Percentiles rank a stretch among this genome's conserved stretches.
Conservation (phyloP, 1,140 invertebrate genomes). For the Pomacea maculata region DNA sequence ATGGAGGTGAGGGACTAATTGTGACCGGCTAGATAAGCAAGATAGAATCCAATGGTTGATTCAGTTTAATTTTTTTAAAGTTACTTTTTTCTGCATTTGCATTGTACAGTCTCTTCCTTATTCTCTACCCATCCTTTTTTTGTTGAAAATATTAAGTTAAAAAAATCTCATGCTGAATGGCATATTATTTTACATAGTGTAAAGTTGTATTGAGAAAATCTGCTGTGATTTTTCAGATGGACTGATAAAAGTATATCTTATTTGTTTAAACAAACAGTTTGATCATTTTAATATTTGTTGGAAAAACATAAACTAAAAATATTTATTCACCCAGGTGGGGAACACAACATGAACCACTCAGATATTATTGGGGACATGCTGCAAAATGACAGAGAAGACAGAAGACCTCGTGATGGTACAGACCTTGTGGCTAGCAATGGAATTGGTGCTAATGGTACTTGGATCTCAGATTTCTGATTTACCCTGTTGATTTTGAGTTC, state of each 20-base stretch:
- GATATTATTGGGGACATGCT: slow-evolving; percentile 10
- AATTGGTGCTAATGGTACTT: background rate
- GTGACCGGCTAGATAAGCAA: background rate
- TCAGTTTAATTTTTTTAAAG: background rate
- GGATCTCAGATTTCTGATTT: no score
- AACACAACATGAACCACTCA: background rate
- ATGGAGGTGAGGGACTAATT: background rate
- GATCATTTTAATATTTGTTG: no score
- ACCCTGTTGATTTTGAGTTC: no score
- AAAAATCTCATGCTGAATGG: no score
- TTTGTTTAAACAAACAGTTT: no score
- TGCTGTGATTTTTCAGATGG: background rate
- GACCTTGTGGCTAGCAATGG: background rate
- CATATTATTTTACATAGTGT: no score
- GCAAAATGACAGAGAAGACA: background rate
- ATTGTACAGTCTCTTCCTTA: background rate
- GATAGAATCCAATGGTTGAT: background rate
- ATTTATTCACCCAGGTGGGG: background rate
- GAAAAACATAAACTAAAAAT: background rate
- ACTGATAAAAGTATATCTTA: no score
- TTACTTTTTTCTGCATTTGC: background rate
- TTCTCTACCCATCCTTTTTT: background rate
- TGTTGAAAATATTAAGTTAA: background rate
- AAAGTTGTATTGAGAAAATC: background rate
- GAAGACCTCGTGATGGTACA: background rate